Conservation (phyloP, 1,140 invertebrate genomes). For the Homalodisca vitripennis region DNA sequence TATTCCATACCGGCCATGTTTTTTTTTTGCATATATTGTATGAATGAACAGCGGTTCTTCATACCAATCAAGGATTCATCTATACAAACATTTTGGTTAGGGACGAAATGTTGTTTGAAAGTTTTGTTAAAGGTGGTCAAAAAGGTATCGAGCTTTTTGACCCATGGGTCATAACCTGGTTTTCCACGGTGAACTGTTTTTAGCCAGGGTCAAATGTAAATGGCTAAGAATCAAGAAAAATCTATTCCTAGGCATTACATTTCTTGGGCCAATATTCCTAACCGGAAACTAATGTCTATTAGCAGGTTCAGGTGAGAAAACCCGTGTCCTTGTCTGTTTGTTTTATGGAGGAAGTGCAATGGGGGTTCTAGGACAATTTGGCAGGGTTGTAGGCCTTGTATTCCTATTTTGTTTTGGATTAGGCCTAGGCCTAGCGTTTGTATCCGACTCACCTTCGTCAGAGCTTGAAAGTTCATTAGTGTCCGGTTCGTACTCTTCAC, state of each 20-base stretch:
- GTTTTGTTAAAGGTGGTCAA: background rate
- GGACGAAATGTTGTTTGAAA: background rate
- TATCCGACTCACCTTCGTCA: no score
- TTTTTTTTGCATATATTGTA: constrained; percentile 1
- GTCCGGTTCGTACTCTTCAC: no score
- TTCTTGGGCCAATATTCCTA: background rate
- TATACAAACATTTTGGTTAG: background rate
- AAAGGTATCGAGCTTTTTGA: background rate
- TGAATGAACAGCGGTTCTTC: constrained; percentile 6
- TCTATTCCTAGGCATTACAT: background rate
- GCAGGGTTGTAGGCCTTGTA: no score
- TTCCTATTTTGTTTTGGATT: no score
- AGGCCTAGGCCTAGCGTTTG: no score
- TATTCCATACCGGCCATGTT: background rate
- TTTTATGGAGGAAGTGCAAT: no score
- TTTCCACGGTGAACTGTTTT: background rate
- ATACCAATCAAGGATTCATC: background rate
- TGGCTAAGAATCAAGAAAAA: no score
- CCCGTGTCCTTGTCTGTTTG: no score
- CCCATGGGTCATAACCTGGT: background rate
- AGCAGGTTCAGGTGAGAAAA: background rate
- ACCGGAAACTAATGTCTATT: background rate
- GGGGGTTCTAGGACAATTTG: no score
- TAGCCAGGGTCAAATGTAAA: no score
- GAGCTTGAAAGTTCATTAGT: no score